These are phyloP conservation scores for Spea multiplicata DNA, from an alignment of 2,113 vertebrate genomes.

Conservation along the genomic window DNA sequence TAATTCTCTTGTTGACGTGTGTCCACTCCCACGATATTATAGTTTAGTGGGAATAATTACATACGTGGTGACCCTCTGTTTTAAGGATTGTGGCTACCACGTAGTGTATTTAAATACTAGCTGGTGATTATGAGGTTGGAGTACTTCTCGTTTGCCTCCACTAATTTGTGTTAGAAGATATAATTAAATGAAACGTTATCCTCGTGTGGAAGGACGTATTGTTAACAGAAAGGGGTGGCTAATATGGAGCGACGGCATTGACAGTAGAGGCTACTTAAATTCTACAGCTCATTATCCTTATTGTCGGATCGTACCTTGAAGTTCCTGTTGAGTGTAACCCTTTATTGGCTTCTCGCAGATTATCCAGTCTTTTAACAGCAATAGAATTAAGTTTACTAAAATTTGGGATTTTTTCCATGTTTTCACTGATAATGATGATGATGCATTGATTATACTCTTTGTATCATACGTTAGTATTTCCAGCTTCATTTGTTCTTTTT, in stretches of 20 bases:
- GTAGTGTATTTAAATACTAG: constrained; percentile 43
- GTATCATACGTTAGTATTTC: no score
- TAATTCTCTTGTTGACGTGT: constrained; percentile 37
- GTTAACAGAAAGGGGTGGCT: constrained; percentile 37
- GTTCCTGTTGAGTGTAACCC: no score
- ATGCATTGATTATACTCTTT: no score
- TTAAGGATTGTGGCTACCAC: constrained; percentile 45
- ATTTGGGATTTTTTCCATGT: no score
- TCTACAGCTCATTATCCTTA: constrained; percentile 17
- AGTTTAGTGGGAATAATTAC: constrained; percentile 50
- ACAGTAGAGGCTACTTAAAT: not conserved
- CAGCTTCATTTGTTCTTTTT: no score
- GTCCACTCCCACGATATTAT: constrained; percentile 40
- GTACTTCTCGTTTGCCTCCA: constrained; percentile 41
- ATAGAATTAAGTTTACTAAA: no score
- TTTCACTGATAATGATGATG: no score
- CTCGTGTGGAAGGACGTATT: constrained; percentile 46
- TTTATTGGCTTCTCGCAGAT: no score
- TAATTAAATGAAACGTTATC: constrained; percentile 46
- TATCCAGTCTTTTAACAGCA: no score
- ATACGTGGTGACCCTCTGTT: constrained; percentile 51
- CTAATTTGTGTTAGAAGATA: constrained; percentile 38
- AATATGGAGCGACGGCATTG: constrained; percentile 15
- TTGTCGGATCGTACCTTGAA: not conserved
- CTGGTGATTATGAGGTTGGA: constrained; percentile 30